These are phyloP conservation scores for Polydrusus pterygomalis DNA, from an alignment of 2,888 invertebrate genomes.

Conservation along the genomic window DNA sequence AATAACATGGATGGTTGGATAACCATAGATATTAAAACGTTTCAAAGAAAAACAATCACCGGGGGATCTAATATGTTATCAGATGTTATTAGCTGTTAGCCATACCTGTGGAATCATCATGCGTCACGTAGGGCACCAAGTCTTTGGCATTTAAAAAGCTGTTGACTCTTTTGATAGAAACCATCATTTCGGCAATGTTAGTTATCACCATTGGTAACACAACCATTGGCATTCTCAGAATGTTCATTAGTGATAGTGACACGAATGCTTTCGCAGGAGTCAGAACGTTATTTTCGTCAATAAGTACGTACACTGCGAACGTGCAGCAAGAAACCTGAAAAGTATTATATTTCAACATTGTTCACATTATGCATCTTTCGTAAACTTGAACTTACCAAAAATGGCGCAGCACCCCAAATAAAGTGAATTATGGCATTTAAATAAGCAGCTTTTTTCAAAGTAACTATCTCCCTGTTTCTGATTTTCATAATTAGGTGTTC, in stretches of 20 bases:
- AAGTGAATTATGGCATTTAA: conserved; percentile 76
- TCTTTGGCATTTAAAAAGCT: conserved; percentile 94
- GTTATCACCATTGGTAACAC: conserved; percentile 72
- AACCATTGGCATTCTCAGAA: conserved; percentile 75
- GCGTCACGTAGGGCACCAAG: conserved; percentile 84
- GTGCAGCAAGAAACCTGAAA: conserved; percentile 65
- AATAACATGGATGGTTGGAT: no score
- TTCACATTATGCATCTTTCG: no score
- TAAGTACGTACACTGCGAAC: conserved; percentile 69
- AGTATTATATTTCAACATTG: no score
- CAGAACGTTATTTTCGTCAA: conserved; percentile 70
- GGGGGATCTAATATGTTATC: background rate
- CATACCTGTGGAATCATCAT: conserved; percentile 83
- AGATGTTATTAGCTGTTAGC: background rate
- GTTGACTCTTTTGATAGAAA: conserved; percentile 82
- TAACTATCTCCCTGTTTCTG: conserved; percentile 75
- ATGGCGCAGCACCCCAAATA: conserved; percentile 78
- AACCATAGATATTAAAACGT: no score
- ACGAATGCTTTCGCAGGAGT: conserved; percentile 75
- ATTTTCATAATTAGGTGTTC: conserved; percentile 75
- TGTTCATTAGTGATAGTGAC: conserved; percentile 76
- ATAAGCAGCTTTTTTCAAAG: conserved; percentile 76
- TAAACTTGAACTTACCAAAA: conserved; percentile 72
- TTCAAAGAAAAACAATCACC: no score
- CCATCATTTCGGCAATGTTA: conserved; percentile 66